A percentile compares a stretch with the other conserved stretches of the same genome.
phyloP scores from a whole-genome alignment of 92 coral and sea anemone species.

The Bergia puertoricense region DNA sequence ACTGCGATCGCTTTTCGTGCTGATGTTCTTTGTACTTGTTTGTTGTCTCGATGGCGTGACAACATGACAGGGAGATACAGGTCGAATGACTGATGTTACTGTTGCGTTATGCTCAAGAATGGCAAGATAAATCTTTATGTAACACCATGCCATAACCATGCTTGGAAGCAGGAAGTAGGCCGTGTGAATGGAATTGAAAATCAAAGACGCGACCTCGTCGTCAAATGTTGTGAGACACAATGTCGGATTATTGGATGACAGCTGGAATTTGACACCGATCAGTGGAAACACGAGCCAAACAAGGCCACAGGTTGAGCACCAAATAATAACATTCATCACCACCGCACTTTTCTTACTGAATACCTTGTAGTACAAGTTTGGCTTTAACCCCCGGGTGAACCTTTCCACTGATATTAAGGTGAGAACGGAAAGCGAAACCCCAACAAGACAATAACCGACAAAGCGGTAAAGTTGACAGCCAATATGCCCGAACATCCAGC shows the following conservation, averaged over 20 bases:
- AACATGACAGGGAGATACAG: neutral
- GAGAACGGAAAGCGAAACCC: conserved; percentile 28
- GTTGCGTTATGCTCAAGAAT: conserved; percentile 21
- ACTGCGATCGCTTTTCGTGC: neutral
- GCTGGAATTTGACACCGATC: conserved; percentile 21
- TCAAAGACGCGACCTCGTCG: neutral
- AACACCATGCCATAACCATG: conserved; percentile 21
- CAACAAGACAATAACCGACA: conserved; percentile 24
- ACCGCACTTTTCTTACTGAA: conserved; percentile 32
- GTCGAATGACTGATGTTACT: neutral
- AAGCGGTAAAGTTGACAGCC: conserved; percentile 40
- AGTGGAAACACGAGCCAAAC: conserved; percentile 26
- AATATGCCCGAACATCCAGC: conserved; percentile 22
- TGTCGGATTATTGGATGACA: conserved; percentile 17
- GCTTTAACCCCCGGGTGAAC: neutral
- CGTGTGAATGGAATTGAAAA: conserved; percentile 32
- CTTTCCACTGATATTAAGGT: conserved; percentile 35
- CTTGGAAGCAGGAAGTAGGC: conserved; percentile 26
- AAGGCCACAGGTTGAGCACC: conserved; percentile 22
- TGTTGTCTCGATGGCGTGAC: neutral
- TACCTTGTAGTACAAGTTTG: conserved; percentile 14
- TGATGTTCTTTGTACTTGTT: neutral
- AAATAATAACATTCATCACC: neutral
- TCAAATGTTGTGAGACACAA: conserved; percentile 24
- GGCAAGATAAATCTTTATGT: neutral